Evolutionary conservation across 2,888 invertebrate species (phyloP).

Genomic region (Anthoptus insignis): DNA sequence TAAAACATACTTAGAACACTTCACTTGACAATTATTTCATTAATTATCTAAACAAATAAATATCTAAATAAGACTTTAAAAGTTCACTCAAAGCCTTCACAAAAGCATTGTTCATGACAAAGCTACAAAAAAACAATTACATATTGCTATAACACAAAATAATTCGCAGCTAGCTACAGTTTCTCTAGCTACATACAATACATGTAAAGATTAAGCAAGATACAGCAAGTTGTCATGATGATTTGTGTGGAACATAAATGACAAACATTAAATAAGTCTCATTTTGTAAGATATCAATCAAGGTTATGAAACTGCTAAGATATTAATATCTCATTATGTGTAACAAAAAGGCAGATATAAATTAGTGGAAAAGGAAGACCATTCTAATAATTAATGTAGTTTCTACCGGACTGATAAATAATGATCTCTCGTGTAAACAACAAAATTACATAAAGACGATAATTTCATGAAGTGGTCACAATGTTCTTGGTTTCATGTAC

Average conservation of each 20-base stretch:
- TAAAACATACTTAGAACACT: not conserved
- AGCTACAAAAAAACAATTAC: constrained; percentile 1
- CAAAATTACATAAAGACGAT: too few relatives aligned
- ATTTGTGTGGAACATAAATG: constrained; percentile 12
- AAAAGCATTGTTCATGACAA: constrained; percentile 1
- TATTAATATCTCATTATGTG: constrained; percentile 6
- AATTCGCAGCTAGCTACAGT: constrained; percentile 7
- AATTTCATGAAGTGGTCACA: not conserved
- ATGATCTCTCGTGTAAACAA: too few relatives aligned
- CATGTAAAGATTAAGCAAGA: constrained; percentile 3
- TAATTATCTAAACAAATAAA: not conserved
- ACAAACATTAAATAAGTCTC: constrained; percentile 11
- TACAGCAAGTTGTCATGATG: constrained; percentile 16
- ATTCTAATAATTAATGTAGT: too few relatives aligned
- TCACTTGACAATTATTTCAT: not conserved
- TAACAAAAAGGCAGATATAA: constrained; percentile 14
- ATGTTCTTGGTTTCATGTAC: too few relatives aligned
- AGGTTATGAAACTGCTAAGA: constrained; percentile 1
- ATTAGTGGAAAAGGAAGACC: constrained; percentile 22
- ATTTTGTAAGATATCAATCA: constrained; percentile 8
- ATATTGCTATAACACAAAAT: constrained; percentile 11
- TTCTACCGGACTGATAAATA: too few relatives aligned
- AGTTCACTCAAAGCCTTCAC: constrained; percentile 17
- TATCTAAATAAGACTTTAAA: not conserved
- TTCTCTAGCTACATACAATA: constrained; percentile 10